phyloP scores from a whole-genome alignment of 2,113 vertebrate species.

The Crotalus horridus region DNA sequence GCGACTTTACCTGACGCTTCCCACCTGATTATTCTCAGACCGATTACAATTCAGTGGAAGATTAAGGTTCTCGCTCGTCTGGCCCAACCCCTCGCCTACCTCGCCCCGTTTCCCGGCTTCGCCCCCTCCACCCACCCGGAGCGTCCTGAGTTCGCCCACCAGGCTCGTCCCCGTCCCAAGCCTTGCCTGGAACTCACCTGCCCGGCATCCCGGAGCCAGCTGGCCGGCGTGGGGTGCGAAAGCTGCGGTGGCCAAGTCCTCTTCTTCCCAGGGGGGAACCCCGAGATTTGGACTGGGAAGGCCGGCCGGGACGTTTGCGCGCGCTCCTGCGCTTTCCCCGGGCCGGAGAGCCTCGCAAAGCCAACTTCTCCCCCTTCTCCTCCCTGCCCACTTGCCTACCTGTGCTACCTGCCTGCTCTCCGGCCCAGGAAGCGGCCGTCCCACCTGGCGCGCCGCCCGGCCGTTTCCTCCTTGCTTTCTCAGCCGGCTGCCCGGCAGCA shows the following conservation, averaged over 20 bases:
- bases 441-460: background rate
- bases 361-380: background rate
- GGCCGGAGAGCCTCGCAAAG: background rate
- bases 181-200: background rate
- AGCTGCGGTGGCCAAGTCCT: background rate
- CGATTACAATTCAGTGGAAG: background rate
- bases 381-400: background rate
- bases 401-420: background rate
- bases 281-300: background rate
- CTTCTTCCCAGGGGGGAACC: background rate
- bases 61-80: background rate
- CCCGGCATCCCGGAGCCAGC: background rate
- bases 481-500: background rate
- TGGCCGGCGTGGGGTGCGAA: too few species aligned
- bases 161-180: background rate
- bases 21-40: background rate
- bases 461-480: background rate
- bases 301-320: background rate
- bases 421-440: background rate
- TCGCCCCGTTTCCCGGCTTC: background rate
- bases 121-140: background rate
- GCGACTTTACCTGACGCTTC: background rate
- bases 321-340: background rate
- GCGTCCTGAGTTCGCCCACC: background rate
- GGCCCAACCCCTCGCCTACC: background rate